Evolutionary conservation across 1,140 invertebrate genomes (phyloP), one percentile per base, ranked within the genome.

Genomic region (Lutraria rhynchaena): DNA sequence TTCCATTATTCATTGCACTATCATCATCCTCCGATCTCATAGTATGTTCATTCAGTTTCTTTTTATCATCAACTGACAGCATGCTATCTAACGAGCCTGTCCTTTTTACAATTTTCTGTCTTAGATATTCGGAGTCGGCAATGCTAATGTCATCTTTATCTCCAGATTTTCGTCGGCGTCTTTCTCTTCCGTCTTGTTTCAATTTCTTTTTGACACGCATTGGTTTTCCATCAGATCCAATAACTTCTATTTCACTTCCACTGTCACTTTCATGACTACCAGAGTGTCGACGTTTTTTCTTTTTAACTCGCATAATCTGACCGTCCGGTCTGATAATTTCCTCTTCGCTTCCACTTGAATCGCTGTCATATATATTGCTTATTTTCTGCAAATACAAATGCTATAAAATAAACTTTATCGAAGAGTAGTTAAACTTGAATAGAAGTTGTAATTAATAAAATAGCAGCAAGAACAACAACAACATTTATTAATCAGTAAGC

Each of bases 281-380:
- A 41, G 37, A 7, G 15, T 41, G 37, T 41, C 37, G 5, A 41
- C 37, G 37, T 41, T 41, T 41, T 31, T 22, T n/a, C 31, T 29
- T 67, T 44, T 65, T 65, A 27, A 53, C 60, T 29, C 51, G 63
- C 4, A 69, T 37, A 37, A 33, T 44, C 19, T 29, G 22, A 7
- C 76, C 76, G 33, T 78, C 76, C 19, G 76, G 58, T 7, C 76
- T 63, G 1, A 69, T 58, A 27, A 65, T 53, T 57, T 75, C 71
- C 11, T 61, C 63, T 15, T 69, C 76, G 22, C 44, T 78, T 37
- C 65, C 76, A n/a, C 46, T 29, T 35, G 11, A 75, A 11, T 58
- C 71, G 19, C 49, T 57, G 33, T 37, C 51, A 35, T 69, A 69
- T 41, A 69, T 24, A 46, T 63, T 78, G 63, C 76, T 78, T 49